Base-by-base conservation (phyloP, 2,113 vertebrate species). In the Limnothrissa miodon region DNA sequence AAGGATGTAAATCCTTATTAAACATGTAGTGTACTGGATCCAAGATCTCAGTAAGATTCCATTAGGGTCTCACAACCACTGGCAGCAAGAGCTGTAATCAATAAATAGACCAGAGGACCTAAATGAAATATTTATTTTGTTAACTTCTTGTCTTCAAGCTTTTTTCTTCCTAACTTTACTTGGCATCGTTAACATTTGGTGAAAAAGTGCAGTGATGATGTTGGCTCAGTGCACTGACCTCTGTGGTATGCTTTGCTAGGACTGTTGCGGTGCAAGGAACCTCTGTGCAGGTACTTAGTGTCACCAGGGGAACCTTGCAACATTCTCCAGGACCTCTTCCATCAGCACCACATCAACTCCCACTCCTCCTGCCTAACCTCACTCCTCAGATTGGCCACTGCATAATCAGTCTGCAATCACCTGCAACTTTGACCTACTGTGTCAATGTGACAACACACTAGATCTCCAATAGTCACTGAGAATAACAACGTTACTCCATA, bases 381-480 rank as follows among this genome's bases (percentile, higher is more conserved):
- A 89, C 85, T 74, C 83, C 83, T 39, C 29, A 29, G n/a, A 84
- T 82, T 88, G 81, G 83, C 88, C 87, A 82, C 90, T 66, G 88
- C 83, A 86, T 90, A 85, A 86, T 87, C 87, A n/a, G n/a, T n/a
- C n/a, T n/a, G n/a, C n/a, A n/a, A n/a, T n/a, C n/a, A n/a, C n/a
- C n/a, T n/a, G n/a, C 90, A 90, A 90, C 88, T 85, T 89, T 89
- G 92, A 92, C 93, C 92, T 91, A 92, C 89, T 89, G 87, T 87
- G 85, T 84, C 86, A 83, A 81, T 87, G 89, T 91, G 83, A 79
- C 81, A 83, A 83, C 85, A 62, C 86, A 92, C 92, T 92, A 92
- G 86, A 39, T 87, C 91, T 92, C 88, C 90, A 89, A 92, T 90
- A 88, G 91, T 90, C 85, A 83, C 66, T 85, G 85, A 85, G 82